Evolutionary conservation across 2,888 invertebrate genomes (phyloP), one percentile per base, ranked within the genome.

Genomic region (Drosophila prostipennis): DNA sequence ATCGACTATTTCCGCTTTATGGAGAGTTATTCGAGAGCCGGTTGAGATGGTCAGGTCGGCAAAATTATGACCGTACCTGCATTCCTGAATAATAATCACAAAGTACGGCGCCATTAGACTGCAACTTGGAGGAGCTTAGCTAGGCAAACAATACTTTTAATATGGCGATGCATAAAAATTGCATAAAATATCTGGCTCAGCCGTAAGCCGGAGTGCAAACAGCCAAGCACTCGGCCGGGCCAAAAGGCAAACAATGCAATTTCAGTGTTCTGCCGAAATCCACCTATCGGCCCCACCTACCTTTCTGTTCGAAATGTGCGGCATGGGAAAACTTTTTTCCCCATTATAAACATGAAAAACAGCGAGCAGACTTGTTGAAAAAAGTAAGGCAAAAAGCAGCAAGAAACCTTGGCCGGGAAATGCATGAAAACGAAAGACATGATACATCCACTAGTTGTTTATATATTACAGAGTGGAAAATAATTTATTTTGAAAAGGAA

Each of bases 231-330:
- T 37, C 26, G 58, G 16, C 39, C 16, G 36, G 81, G 81, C 78
- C 80, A 83, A 83, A 86, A 88, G 84, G 77, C 84, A 88, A 84
- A 88, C 88, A 84, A 84, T 88, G 84, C 87, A 72, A 71, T 77
- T 56, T 52, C 58, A 65, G 45, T 68, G 68, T 67, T 65, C 68
- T 43, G 23, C 19, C 29, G 32, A 54, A 53, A 39, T 26, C 67
- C 64, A 16, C 52, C 37, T 39, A 11, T 11, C 10, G 6, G 8
- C 8, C 26, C 8, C 16, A 14, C 23, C 40, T 3, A 10, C 14
- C 26, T 10, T 42, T 19, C 14, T 16, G 48, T 10, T 26, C 16
- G 4, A 53, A 72, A 51, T 59, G 58, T 74, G 49, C 63, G 63
- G 68, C 73, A 60, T 49, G 43, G 64, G 68, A 63, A 76, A 84